Conservation (phyloP, 1,140 invertebrate genomes). For the Leguminivora glycinivorella region DNA sequence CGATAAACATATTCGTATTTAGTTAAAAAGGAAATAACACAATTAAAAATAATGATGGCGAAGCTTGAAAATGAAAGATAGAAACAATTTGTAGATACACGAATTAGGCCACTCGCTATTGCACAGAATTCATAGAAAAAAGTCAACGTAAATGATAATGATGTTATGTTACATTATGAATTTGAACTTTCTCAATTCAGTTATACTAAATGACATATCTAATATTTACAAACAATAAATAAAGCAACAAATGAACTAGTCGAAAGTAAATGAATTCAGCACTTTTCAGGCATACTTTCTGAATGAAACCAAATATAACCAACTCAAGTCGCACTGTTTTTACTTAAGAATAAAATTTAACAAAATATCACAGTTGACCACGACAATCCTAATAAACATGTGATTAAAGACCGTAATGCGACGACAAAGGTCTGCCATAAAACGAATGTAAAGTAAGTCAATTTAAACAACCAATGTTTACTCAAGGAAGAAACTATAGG, state of each 20-base stretch:
- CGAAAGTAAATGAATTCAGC: conserved; percentile 46
- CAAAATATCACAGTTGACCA: conserved; percentile 79
- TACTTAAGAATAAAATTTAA: conserved; percentile 76
- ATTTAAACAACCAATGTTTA: conserved; percentile 41
- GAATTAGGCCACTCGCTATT: conserved; percentile 71
- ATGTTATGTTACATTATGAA: conserved; percentile 38
- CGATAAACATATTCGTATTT: conserved; percentile 75
- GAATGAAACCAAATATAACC: conserved; percentile 46
- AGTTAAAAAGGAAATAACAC: conserved; percentile 75
- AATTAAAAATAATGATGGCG: conserved; percentile 66
- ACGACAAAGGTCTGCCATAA: conserved; percentile 31
- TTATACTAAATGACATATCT: conserved; percentile 52
- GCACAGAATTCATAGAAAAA: conserved; percentile 59
- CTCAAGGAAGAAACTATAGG: conserved; percentile 49
- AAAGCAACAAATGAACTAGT: conserved; percentile 68
- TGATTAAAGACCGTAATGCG: conserved; percentile 54
- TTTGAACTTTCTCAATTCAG: conserved; percentile 55
- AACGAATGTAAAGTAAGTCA: conserved; percentile 33
- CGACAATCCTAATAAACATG: conserved; percentile 66
- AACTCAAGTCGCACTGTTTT: conserved; percentile 54
- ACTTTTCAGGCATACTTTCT: conserved; percentile 48
- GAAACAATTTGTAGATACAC: conserved; percentile 40
- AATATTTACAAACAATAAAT: conserved; percentile 77
- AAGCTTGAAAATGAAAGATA: conserved; percentile 61
- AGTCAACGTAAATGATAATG: conserved; percentile 38